Conservation (phyloP, 2,797 vertebrate genomes). For the Hyperoplus immaculatus region DNA sequence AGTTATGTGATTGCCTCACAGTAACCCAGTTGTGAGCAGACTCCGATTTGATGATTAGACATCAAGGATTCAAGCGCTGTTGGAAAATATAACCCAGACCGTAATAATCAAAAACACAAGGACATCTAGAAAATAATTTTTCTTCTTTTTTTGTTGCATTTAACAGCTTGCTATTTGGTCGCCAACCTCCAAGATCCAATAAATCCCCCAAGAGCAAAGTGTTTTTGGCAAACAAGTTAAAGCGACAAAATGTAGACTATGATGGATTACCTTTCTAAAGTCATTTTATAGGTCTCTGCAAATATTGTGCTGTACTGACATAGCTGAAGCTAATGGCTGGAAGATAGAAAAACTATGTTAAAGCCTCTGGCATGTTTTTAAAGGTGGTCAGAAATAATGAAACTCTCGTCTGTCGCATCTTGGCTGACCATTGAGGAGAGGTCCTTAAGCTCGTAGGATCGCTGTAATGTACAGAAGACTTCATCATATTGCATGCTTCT, state of each 20-base stretch:
- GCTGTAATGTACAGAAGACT: neutral
- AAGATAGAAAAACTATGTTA: constrained; percentile 18
- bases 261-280: constrained; percentile 25
- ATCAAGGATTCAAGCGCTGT: neutral
- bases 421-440: neutral
- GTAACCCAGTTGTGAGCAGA: neutral
- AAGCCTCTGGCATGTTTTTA: constrained; percentile 6
- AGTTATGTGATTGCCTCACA: rapidly evolving
- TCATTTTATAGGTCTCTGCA: neutral
- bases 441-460: neutral
- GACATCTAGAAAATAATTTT: neutral
- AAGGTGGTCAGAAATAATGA: constrained; percentile 31
- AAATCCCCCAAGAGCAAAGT: neutral
- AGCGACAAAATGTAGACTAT: neutral
- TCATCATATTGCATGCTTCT: neutral
- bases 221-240: neutral
- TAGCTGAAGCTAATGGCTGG: constrained; percentile 5
- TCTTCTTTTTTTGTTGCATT: neutral
- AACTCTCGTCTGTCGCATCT: neutral
- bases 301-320: neutral
- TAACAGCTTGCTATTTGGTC: neutral
- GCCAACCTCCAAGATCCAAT: neutral
- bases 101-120: neutral
- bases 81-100: neutral
- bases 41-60: neutral